Evolutionary conservation across 2,888 invertebrate species (phyloP).

Genomic region (Caradrina kadenii): DNA sequence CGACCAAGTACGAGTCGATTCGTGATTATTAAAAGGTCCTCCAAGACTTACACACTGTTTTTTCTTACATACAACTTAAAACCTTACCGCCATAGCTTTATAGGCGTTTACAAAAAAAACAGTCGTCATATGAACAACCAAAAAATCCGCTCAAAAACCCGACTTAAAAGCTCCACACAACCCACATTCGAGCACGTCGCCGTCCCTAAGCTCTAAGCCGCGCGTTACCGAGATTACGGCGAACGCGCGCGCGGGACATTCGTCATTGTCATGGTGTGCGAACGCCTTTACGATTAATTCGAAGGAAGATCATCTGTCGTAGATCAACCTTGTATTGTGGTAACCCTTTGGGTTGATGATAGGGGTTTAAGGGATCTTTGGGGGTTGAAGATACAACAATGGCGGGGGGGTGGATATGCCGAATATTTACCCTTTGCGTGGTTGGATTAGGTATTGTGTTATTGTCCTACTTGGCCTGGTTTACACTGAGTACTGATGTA

Average conservation of each 20-base stretch:
- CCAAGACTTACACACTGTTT: background rate
- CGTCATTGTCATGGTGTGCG: constrained; percentile 71
- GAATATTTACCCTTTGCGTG: background rate
- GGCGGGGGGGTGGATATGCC: background rate
- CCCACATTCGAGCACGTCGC: constrained; percentile 47
- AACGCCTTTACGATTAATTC: constrained; percentile 68
- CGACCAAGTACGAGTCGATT: too few species aligned
- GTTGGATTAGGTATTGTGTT: background rate
- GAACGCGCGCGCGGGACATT: constrained; percentile 63
- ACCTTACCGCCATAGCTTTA: too few species aligned
- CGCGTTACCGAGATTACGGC: constrained; percentile 63
- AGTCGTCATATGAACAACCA: background rate
- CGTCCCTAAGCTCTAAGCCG: constrained; percentile 64
- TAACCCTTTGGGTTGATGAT: constrained; percentile 41
- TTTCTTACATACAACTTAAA: background rate
- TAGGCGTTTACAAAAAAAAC: background rate
- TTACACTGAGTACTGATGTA: too few species aligned
- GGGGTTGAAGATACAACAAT: constrained; percentile 33
- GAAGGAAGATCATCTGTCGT: constrained; percentile 66
- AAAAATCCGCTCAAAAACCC: constrained; percentile 25
- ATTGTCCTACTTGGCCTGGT: background rate
- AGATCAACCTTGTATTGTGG: constrained; percentile 56
- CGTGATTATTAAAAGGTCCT: too few species aligned
- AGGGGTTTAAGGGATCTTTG: constrained; percentile 25
- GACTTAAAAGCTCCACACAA: constrained; percentile 49